Evolutionary conservation across 1,140 invertebrate genomes (phyloP).

Genomic region (Meloidogyne chitwoodi): DNA sequence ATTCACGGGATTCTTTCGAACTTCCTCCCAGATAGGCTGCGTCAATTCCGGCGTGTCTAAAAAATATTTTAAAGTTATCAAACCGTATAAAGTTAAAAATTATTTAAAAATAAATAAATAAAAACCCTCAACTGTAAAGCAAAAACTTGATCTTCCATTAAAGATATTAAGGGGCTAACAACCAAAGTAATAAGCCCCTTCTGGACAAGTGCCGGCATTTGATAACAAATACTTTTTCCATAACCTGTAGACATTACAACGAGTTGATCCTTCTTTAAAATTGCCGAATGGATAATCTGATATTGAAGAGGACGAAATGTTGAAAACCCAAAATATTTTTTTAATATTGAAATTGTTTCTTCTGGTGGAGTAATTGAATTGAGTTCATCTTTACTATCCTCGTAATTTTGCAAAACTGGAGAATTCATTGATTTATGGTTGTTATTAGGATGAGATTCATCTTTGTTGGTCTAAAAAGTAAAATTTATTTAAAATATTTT

Average conservation of each 20-base stretch:
- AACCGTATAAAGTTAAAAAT: too few relatives aligned
- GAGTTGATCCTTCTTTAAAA: slow-evolving; percentile 21
- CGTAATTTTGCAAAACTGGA: background rate
- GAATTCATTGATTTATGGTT: background rate
- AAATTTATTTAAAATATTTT: too few relatives aligned
- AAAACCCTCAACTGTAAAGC: background rate
- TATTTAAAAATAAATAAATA: background rate
- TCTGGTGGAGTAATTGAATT: background rate
- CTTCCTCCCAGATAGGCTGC: slow-evolving; percentile 2
- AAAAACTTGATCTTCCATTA: slow-evolving; percentile 26
- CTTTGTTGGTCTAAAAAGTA: background rate
- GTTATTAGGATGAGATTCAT: background rate
- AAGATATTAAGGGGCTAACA: slow-evolving; percentile 17
- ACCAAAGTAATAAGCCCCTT: slow-evolving; percentile 14
- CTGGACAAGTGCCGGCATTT: slow-evolving; percentile 15
- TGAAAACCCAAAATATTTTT: slow-evolving; percentile 23
- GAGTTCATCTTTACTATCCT: background rate
- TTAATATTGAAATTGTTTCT: slow-evolving; percentile 8
- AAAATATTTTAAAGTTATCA: background rate
- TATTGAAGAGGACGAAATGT: slow-evolving; percentile 28
- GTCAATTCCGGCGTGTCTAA: slow-evolving; percentile 19
- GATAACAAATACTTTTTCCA: slow-evolving; percentile 27
- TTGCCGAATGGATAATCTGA: slow-evolving; percentile 18
- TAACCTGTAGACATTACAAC: slow-evolving; percentile 30
- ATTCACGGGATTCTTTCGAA: background rate